Percentiles rank a stretch among this genome's conserved stretches.
Evolutionary conservation across 2,113 vertebrate species (phyloP).

Genomic region (Damaliscus lunatus): DNA sequence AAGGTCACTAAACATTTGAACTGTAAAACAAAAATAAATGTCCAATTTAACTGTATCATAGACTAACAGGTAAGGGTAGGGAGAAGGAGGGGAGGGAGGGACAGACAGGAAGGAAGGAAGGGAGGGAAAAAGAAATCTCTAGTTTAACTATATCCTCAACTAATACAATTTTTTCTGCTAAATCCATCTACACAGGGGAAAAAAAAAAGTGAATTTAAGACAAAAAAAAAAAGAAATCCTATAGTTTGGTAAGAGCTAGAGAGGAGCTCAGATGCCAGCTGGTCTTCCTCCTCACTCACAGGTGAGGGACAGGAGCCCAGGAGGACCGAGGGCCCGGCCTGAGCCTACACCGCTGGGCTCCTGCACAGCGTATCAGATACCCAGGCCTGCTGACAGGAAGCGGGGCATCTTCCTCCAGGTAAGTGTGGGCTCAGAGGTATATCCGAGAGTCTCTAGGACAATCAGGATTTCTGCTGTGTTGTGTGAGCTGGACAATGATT

Average conservation of each 20-base stretch:
- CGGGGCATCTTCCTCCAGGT: not conserved
- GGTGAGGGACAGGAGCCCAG: not conserved
- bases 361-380: too few species aligned
- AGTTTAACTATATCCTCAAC: not conserved
- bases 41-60: not conserved
- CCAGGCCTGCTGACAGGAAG: not conserved
- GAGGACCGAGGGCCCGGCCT: accelerated
- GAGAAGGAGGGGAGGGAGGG: not conserved
- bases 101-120: not conserved
- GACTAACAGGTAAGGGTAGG: too few species aligned
- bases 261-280: not conserved
- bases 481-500: not conserved
- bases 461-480: too few species aligned
- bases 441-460: not conserved
- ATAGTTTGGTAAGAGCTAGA: not conserved
- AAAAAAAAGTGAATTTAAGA: not conserved
- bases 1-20: not conserved
- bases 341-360: not conserved
- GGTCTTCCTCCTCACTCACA: not conserved
- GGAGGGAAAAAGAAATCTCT: not conserved
- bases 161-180: not conserved
- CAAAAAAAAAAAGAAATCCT: not conserved
- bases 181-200: not conserved
- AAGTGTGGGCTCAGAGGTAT: not conserved
- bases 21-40: not conserved